Conservation (phyloP, 2,888 invertebrate genomes). For the Eristalinus sepulchralis region DNA sequence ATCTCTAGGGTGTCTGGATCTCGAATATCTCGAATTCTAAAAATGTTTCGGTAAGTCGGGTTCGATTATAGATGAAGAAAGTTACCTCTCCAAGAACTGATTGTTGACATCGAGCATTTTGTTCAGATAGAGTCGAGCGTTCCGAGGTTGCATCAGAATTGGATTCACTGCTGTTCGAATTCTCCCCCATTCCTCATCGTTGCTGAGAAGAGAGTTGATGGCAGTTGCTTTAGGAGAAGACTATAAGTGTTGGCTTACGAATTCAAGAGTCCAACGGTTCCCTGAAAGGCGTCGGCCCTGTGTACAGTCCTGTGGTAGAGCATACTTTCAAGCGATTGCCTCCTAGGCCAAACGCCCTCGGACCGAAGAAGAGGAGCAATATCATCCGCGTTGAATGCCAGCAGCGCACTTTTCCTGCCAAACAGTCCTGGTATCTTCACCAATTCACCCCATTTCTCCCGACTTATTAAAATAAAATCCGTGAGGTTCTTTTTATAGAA, state of each 20-base stretch:
- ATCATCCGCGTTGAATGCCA: constrained; percentile 82
- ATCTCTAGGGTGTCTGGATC: constrained; percentile 76
- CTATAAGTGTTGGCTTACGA: too few species aligned
- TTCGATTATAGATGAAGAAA: neutral
- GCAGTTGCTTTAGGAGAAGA: too few species aligned
- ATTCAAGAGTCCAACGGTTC: constrained; percentile 71
- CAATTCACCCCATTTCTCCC: constrained; percentile 78
- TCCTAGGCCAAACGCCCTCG: constrained; percentile 81
- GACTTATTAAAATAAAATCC: constrained; percentile 35
- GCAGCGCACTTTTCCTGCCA: constrained; percentile 75
- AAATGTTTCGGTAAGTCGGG: neutral
- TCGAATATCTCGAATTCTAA: constrained; percentile 77
- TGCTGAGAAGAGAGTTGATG: constrained; percentile 76
- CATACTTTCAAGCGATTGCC: constrained; percentile 79
- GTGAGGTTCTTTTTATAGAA: constrained; percentile 64
- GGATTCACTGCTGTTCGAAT: constrained; percentile 85
- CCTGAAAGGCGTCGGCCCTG: constrained; percentile 71
- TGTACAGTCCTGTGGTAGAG: constrained; percentile 78
- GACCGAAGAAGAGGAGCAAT: constrained; percentile 81
- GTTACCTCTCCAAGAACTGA: constrained; percentile 76
- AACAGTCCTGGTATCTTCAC: constrained; percentile 78
- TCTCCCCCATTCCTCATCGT: constrained; percentile 85
- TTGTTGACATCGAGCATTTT: constrained; percentile 81
- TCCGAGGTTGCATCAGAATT: constrained; percentile 83
- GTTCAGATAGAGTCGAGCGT: constrained; percentile 81